Conservation (phyloP, 30 jellyfish, hydroid and myxozoan species). For the Aurelia aurita complex sp. Pacific region DNA sequence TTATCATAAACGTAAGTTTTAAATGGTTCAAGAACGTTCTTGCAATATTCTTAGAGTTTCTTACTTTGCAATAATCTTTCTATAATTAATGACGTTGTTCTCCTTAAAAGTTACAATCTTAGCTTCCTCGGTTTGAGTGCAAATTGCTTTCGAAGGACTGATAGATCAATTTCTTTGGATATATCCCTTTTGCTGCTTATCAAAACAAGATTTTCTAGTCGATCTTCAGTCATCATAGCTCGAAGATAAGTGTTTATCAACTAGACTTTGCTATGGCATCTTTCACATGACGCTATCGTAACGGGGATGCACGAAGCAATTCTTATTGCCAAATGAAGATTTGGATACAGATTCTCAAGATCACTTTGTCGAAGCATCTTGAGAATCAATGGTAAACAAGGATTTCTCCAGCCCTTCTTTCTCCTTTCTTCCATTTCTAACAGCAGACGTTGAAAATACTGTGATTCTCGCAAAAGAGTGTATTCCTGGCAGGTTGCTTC, state of each 20-base stretch:
- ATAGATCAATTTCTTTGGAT: constrained; percentile 11
- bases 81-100: no score
- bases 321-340: neutral
- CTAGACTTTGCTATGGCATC: constrained; percentile 23
- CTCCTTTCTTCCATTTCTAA: no score
- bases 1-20: no score
- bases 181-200: constrained; percentile 26
- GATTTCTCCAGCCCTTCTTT: no score
- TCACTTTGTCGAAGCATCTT: neutral
- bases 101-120: no score
- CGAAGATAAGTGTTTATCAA: constrained; percentile 18
- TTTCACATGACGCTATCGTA: neutral
- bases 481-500: no score
- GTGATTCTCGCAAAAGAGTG: no score
- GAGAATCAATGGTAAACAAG: no score
- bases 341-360: neutral
- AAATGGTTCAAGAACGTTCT: no score
- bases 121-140: constrained; percentile 15
- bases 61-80: no score
- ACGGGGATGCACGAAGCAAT: neutral
- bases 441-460: no score
- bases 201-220: constrained; percentile 4
- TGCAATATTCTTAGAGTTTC: no score
- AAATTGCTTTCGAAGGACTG: constrained; percentile 14
- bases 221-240: constrained; percentile 4